Percentiles rank a stretch among this genome's conserved stretches.
phyloP scores from a whole-genome alignment of 2,888 invertebrate genomes.

The Sarcophaga carnaria region DNA sequence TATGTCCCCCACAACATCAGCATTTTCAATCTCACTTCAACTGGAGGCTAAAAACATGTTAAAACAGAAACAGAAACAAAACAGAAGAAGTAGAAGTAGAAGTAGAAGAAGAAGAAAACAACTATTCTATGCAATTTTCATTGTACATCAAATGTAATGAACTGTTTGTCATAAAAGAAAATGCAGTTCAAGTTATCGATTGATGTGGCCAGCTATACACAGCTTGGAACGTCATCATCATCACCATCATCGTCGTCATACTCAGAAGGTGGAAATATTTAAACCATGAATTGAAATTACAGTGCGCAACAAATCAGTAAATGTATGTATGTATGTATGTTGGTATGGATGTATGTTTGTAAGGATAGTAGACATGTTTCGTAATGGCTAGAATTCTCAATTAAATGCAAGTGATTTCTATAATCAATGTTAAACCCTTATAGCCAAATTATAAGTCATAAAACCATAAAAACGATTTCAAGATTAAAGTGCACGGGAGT shows the following conservation, averaged over 20 bases:
- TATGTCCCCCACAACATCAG: conserved; percentile 68
- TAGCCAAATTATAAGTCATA: background rate
- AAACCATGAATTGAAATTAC: conserved; percentile 56
- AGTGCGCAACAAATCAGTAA: conserved; percentile 57
- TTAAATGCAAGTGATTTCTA: conserved; percentile 27
- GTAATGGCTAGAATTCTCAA: conserved; percentile 3
- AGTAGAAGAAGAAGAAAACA: conserved; percentile 14
- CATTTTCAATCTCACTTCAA: conserved; percentile 67
- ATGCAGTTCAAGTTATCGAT: conserved; percentile 3
- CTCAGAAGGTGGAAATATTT: conserved; percentile 42
- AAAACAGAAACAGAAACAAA: background rate
- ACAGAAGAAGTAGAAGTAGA: background rate
- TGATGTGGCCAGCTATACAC: too few relatives aligned
- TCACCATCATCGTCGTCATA: background rate
- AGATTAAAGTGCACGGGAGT: too few relatives aligned
- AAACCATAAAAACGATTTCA: background rate
- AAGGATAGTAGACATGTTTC: background rate
- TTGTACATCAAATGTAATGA: conserved; percentile 60
- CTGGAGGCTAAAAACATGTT: conserved; percentile 57
- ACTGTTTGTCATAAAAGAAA: conserved; percentile 66
- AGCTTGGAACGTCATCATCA: too few relatives aligned
- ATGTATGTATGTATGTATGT: conserved; percentile 8
- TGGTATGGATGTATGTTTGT: background rate
- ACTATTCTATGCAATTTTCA: conserved; percentile 52
- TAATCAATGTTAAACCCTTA: background rate